Base-by-base conservation (phyloP, 2,888 invertebrate species). In the Agonopterix arenella region DNA sequence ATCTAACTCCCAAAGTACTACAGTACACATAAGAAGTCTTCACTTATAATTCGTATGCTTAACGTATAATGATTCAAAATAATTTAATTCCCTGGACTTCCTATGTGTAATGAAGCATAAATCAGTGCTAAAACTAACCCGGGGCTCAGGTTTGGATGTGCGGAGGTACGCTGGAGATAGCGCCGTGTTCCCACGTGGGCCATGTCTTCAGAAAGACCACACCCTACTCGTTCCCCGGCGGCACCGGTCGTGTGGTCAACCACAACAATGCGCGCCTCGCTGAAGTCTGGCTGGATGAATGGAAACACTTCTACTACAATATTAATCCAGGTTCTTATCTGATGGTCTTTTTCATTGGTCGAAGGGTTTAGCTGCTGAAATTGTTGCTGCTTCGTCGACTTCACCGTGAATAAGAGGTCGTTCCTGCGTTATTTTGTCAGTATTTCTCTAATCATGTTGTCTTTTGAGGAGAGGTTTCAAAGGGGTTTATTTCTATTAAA, bases 201-300 rank as follows among this genome's bases (percentile, higher is more conserved):
- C 98, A 98, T 91, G 97, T 98, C 77, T 98, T 98, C 92, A 95
- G 98, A 84, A 97, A 97, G 91, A 96, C 97, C 67, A 98, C 98
- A 65, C 99, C 99, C 50, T 99, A 99, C 90, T 96, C 97, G 68
- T 98, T 99, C 93, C 99, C 99, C 51, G 99, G 98, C 69, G 99
- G 98, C 76, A 97, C 97, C 69, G 96, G 96, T 89, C 95, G 95
- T 76, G 97, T 98, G 79, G 98, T 99, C 89, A 98, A 98, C 92
- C 97, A 98, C 91, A 99, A 99, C 93, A 98, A 98, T 90, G 97
- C 98, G 80, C 93, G 99, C 68, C 95, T 98, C 74, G 98, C 98
- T 62, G 97, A 98, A 88, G 99, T 99, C 71, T 99, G 99, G 99
- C 94, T 99, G 90, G 99, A 99, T 91, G 97, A 98, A 78, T 98